Conservation (phyloP, 1,140 invertebrate species). For the Drosophila azteca region DNA sequence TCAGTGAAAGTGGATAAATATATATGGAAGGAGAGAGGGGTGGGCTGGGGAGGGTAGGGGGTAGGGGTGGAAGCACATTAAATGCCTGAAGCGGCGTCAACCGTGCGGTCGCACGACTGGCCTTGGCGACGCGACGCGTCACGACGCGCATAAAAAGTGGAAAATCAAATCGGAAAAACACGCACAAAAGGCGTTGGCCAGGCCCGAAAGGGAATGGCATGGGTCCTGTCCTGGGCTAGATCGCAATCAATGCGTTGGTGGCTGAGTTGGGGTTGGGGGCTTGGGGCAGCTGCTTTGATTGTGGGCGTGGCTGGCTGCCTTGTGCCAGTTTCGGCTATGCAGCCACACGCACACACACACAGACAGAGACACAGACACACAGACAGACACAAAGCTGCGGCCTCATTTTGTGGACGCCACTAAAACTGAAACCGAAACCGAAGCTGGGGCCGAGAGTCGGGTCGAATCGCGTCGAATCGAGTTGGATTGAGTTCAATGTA, state of each 20-base stretch:
- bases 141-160: slow-evolving; percentile 65
- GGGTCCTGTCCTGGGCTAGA: slow-evolving; percentile 31
- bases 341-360: slow-evolving; percentile 34
- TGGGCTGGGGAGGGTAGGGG: neutral
- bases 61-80: slow-evolving; percentile 11
- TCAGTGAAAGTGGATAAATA: slow-evolving; percentile 33
- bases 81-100: slow-evolving; percentile 16
- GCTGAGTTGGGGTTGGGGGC: neutral
- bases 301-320: slow-evolving; percentile 71
- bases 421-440: slow-evolving; percentile 29
- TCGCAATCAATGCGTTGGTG: slow-evolving; percentile 45
- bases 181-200: slow-evolving; percentile 61
- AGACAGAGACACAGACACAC: slow-evolving; percentile 10
- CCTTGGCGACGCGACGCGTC: slow-evolving; percentile 60
- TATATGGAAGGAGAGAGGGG: neutral
- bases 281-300: slow-evolving; percentile 15
- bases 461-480: neutral
- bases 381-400: slow-evolving; percentile 42
- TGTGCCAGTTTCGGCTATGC: slow-evolving; percentile 68
- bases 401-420: slow-evolving; percentile 59
- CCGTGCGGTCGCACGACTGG: slow-evolving; percentile 19
- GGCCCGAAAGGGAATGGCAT: slow-evolving; percentile 4
- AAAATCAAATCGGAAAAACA: slow-evolving; percentile 69
- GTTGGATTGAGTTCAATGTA: too few species aligned
- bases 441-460: neutral